Percentiles rank a stretch among this genome's conserved stretches.
Evolutionary conservation across 2,888 invertebrate species (phyloP).

Genomic region (Pristionchus arcanus): DNA sequence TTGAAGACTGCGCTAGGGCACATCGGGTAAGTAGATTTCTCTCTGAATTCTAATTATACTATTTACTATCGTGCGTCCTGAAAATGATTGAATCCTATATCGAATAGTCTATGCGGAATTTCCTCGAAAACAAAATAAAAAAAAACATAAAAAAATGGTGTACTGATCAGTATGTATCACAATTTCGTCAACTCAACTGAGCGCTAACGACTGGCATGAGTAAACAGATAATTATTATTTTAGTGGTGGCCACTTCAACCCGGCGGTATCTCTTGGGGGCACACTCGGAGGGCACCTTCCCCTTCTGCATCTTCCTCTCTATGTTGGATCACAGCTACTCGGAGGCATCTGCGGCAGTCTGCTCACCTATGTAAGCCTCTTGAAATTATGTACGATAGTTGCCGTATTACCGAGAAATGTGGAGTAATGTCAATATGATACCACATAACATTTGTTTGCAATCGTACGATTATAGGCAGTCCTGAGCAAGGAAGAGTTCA

Average conservation of each 20-base stretch:
- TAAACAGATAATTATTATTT: too few species aligned
- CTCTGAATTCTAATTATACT: neutral
- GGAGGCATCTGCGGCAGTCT: conserved; percentile 79
- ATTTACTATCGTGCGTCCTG: neutral
- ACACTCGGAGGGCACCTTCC: conserved; percentile 76
- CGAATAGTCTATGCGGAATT: neutral
- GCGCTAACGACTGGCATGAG: too few species aligned
- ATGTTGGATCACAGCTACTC: conserved; percentile 78
- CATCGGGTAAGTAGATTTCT: conserved; percentile 66
- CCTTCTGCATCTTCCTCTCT: conserved; percentile 74
- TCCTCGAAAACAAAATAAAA: too few species aligned
- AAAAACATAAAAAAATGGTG: too few species aligned
- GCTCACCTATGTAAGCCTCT: conserved; percentile 60
- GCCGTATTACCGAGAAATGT: too few species aligned
- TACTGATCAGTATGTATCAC: too few species aligned
- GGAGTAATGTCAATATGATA: too few species aligned
- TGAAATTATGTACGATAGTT: too few species aligned
- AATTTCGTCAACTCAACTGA: too few species aligned
- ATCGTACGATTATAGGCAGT: conserved; percentile 58
- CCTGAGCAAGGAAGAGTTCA: conserved; percentile 60
- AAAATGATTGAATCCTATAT: neutral
- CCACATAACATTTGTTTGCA: too few species aligned
- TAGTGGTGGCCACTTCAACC: conserved; percentile 81
- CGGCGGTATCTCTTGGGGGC: conserved; percentile 80
- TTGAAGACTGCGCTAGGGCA: conserved; percentile 71